Base-by-base conservation (phyloP, 2,888 invertebrate genomes). In the Polydrusus pterygomalis region DNA sequence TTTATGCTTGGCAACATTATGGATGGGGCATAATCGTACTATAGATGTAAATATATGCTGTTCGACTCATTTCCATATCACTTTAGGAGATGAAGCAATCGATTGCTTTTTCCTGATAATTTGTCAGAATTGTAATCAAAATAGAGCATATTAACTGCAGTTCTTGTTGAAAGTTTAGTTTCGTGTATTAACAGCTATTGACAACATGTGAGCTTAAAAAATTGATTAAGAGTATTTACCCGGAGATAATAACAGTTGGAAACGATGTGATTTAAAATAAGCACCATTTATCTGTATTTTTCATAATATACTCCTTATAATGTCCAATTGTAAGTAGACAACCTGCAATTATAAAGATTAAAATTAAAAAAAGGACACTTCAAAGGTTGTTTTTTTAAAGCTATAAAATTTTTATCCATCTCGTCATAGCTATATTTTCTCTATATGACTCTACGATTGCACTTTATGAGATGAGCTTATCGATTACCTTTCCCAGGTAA, bases 401-500 rank as follows among this genome's bases (percentile, higher is more conserved):
- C 25, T 25, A 6, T 18, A 51, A 10, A 51, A 51, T 51, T 51
- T 51, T 34, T 34, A 34, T 34, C 8, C 34, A 7, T 34, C 34
- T 34, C 7, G 2, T 34, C 34, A 34, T 10, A 1, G 34, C 17
- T 13, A 30, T 25, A 17, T 13, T 56, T 56, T 30, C 25, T 30
- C 10, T 56, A 2, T 13, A 30, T 30, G 6, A 56, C 17, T 25
- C 18, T 30, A n/a, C 25, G 17, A 62, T 62, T 69, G 69, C 69
- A 69, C 58, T 69, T 43, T 69, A 58, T n/a, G 25, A 69, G 45
- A 69, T 69, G 69, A 43, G 25, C 25, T n/a, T 45, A 69, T 69
- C 43, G 64, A 64, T 69, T 69, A 58, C 56, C 10, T 15, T 10
- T 45, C n/a, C 15, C 18, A 47, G 25, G 25, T 30, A 40, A 60